Conservation (phyloP, 2,888 invertebrate species). For the Hirtodrosophila duncani region DNA sequence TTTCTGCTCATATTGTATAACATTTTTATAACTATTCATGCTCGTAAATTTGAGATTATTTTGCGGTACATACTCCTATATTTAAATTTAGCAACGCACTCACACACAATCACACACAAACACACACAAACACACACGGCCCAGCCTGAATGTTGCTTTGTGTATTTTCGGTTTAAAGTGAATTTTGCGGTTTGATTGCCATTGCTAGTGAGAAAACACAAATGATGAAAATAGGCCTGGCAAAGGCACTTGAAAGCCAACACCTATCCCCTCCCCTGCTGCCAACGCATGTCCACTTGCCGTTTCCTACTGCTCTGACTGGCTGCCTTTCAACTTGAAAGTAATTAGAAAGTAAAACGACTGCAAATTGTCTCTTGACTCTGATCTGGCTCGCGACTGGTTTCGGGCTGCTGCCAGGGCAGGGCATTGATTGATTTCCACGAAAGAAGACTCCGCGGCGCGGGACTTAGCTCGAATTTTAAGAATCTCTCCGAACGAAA, state of each 20-base stretch:
- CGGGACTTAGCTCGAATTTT: constrained; percentile 19
- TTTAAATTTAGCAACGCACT: constrained; percentile 49
- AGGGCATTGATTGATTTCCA: constrained; percentile 68
- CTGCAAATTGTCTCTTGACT: constrained; percentile 64
- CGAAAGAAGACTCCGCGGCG: constrained; percentile 37
- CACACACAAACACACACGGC: neutral
- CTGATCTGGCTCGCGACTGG: no score
- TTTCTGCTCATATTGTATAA: constrained; percentile 62
- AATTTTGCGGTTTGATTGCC: constrained; percentile 41
- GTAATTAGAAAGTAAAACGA: constrained; percentile 64
- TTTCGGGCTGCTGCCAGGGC: neutral
- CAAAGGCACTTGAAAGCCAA: constrained; percentile 49
- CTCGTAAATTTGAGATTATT: constrained; percentile 67
- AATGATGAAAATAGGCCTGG: constrained; percentile 24
- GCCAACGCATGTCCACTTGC: neutral
- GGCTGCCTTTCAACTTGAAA: constrained; percentile 57
- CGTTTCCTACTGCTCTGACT: constrained; percentile 14
- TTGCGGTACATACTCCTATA: constrained; percentile 52
- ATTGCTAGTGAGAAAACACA: neutral
- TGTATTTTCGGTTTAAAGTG: no score
- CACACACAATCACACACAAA: no score
- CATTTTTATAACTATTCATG: constrained; percentile 63
- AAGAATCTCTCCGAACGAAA: constrained; percentile 1
- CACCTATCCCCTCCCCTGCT: neutral
- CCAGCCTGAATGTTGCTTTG: no score